phyloP scores from a whole-genome alignment of 1,140 invertebrate genomes.

The Drosophila ercepeae region DNA sequence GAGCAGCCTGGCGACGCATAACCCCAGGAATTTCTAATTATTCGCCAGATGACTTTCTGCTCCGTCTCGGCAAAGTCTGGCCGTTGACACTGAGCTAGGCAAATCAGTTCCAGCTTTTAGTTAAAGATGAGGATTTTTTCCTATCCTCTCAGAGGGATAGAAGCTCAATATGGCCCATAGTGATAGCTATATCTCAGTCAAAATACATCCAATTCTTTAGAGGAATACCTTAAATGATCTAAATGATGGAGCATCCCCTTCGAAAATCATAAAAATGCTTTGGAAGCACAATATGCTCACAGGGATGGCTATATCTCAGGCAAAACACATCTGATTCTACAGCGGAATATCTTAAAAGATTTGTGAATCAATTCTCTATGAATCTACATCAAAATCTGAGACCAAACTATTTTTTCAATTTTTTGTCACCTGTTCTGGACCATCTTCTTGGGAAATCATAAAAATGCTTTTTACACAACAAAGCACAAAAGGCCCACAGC shows the following conservation, averaged over 20 bases:
- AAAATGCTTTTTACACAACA: too few species aligned
- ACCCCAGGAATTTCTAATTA: slow-evolving; percentile 60
- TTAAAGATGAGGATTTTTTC: not conserved
- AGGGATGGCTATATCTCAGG: too few species aligned
- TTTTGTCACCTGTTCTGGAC: too few species aligned
- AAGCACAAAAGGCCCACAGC: too few species aligned
- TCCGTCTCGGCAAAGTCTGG: slow-evolving; percentile 22
- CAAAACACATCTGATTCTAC: too few species aligned
- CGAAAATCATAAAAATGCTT: too few species aligned
- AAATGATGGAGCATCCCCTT: not conserved
- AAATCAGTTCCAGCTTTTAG: slow-evolving; percentile 7
- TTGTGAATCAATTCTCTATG: too few species aligned
- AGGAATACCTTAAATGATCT: not conserved
- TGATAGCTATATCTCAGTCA: not conserved
- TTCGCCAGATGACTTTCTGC: slow-evolving; percentile 45
- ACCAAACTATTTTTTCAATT: too few species aligned
- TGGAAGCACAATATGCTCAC: not conserved
- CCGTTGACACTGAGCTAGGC: slow-evolving; percentile 56
- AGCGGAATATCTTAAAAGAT: too few species aligned
- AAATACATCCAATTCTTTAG: not conserved
- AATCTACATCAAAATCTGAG: too few species aligned
- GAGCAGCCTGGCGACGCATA: slow-evolving; percentile 28
- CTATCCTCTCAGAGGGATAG: not conserved
- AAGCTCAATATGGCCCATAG: too few species aligned
- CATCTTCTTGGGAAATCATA: too few species aligned